Percentiles rank a stretch among this genome's conserved stretches.
Conservation (phyloP, 2,888 invertebrate species). For the Zygothrica quintamaculata region DNA sequence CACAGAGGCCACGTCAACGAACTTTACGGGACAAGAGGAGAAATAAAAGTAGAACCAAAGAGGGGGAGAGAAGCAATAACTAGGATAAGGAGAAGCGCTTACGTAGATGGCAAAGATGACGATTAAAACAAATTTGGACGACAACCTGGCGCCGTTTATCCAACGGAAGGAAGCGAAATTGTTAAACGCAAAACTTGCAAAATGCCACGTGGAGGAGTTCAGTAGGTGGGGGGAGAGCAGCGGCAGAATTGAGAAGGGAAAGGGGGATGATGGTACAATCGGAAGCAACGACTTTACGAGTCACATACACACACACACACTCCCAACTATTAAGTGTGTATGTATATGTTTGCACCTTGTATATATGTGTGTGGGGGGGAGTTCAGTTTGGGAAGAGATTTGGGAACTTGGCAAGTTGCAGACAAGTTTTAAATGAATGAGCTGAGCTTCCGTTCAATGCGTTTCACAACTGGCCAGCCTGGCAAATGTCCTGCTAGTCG, state of each 20-base stretch:
- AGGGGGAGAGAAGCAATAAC: not conserved
- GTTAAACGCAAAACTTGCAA: constrained; percentile 81
- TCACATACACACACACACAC: constrained; percentile 33
- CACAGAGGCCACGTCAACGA: constrained; percentile 63
- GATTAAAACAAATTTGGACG: constrained; percentile 82
- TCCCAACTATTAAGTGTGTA: too few species aligned
- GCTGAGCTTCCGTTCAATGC: constrained; percentile 80
- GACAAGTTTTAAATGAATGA: constrained; percentile 84
- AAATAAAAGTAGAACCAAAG: not conserved
- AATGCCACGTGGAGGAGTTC: constrained; percentile 56
- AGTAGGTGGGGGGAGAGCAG: too few species aligned
- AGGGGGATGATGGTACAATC: constrained; percentile 26
- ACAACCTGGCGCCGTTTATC: constrained; percentile 82
- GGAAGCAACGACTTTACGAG: constrained; percentile 69
- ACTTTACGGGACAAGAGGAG: constrained; percentile 37
- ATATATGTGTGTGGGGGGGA: not conserved
- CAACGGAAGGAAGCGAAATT: constrained; percentile 79
- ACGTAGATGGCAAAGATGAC: constrained; percentile 80
- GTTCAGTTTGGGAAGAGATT: not conserved
- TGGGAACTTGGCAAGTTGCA: constrained; percentile 80
- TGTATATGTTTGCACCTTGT: constrained; percentile 55
- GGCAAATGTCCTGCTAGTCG: constrained; percentile 20
- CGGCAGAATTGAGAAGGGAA: constrained; percentile 19
- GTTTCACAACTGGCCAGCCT: constrained; percentile 53
- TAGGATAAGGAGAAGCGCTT: constrained; percentile 48